These are phyloP conservation scores for Trachelus tabidus DNA, from an alignment of 2,888 invertebrate genomes.

Conservation along the genomic window DNA sequence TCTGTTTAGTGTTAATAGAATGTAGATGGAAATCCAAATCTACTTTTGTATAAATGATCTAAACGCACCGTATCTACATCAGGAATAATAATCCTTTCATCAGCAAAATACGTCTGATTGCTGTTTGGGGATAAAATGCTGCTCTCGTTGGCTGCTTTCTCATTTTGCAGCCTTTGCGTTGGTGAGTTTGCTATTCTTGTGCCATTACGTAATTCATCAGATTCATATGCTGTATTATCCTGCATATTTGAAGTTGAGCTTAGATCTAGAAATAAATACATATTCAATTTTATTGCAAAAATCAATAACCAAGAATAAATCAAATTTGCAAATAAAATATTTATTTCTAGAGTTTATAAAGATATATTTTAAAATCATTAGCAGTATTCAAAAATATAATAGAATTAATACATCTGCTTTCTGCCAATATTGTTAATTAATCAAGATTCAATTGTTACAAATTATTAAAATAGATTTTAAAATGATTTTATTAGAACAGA, in stretches of 20 bases:
- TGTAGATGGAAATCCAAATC: not conserved
- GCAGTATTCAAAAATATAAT: not conserved
- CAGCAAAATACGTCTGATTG: slow-evolving; percentile 72
- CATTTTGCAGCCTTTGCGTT: not conserved
- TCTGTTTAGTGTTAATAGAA: not conserved
- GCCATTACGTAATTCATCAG: not conserved
- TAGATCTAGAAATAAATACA: not conserved
- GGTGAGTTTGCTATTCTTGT: not conserved
- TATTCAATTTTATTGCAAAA: not conserved
- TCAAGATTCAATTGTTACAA: not conserved
- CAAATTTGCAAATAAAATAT: not conserved
- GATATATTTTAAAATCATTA: not conserved
- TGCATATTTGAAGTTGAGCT: not conserved
- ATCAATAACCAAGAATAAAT: not conserved
- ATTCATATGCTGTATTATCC: not conserved
- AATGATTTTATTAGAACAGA: not conserved
- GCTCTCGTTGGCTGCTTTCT: slow-evolving; percentile 31
- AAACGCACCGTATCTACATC: slow-evolving; percentile 68
- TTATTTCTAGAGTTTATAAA: not conserved
- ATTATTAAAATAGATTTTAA: not conserved
- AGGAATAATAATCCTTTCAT: slow-evolving; percentile 73
- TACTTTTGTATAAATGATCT: not conserved
- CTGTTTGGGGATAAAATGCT: slow-evolving; percentile 45
- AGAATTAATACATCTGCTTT: not conserved
- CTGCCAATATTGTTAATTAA: not conserved